A percentile compares a stretch with the other conserved stretches of the same genome.
Conservation (phyloP, 2,888 invertebrate genomes). For the Volucella inflata region DNA sequence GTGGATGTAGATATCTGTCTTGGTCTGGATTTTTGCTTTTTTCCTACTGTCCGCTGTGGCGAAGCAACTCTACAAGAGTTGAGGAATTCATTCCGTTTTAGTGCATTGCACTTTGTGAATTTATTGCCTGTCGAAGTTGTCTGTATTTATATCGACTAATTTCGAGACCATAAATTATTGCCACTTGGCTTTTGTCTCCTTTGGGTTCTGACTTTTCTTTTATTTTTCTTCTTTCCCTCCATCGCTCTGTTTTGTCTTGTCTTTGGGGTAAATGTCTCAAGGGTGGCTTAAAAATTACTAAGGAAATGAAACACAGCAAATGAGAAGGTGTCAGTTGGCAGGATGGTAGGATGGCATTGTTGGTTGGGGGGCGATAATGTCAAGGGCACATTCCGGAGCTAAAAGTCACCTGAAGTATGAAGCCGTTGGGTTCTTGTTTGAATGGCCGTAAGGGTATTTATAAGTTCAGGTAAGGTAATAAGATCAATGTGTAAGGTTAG, state of each 20-base stretch:
- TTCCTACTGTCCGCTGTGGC: slow-evolving; percentile 23
- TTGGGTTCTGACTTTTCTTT: slow-evolving; percentile 16
- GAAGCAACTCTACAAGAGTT: slow-evolving; percentile 27
- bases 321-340: not conserved
- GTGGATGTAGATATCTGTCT: slow-evolving; percentile 1
- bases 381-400: slow-evolving; percentile 13
- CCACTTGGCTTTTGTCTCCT: slow-evolving; percentile 67
- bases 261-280: slow-evolving; percentile 5
- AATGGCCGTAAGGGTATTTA: too few species aligned
- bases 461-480: too few species aligned
- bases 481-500: too few species aligned
- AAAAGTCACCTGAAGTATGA: not conserved
- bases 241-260: slow-evolving; percentile 16
- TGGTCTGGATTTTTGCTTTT: slow-evolving; percentile 5
- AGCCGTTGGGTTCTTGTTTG: too few species aligned
- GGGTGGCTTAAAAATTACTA: not conserved
- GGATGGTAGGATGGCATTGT: not conserved
- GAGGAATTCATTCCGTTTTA: slow-evolving; percentile 63
- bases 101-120: slow-evolving; percentile 72
- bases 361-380: slow-evolving; percentile 3
- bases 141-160: slow-evolving; percentile 74
- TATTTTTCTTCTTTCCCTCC: not conserved
- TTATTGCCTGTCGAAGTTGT: slow-evolving; percentile 76
- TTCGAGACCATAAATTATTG: slow-evolving; percentile 72
- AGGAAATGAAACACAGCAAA: not conserved